A percentile compares a stretch with the other conserved stretches of the same genome.
Conservation (phyloP, 2,888 invertebrate species). For the Drosophila austrosaltans region DNA sequence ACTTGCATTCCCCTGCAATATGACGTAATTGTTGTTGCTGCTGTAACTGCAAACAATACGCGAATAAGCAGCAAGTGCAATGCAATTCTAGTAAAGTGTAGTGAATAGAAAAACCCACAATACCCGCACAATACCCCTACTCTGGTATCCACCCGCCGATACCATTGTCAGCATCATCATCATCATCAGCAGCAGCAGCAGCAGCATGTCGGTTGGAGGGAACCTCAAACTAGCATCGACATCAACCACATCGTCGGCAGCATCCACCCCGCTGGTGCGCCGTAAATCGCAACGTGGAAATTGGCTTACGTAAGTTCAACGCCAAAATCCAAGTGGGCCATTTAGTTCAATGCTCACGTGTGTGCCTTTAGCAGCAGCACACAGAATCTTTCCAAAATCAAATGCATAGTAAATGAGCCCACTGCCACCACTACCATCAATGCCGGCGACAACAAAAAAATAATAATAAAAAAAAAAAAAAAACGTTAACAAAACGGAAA, state of each 20-base stretch:
- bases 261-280: slow-evolving; percentile 51
- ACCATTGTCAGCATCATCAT: slow-evolving; percentile 15
- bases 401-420: slow-evolving; percentile 61
- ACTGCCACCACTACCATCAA: slow-evolving; percentile 4
- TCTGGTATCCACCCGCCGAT: neutral
- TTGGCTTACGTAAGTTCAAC: slow-evolving; percentile 83
- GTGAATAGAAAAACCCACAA: neutral
- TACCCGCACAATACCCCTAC: neutral
- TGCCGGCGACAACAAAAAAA: slow-evolving; percentile 2
- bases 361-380: slow-evolving; percentile 13
- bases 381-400: slow-evolving; percentile 53
- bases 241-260: slow-evolving; percentile 34
- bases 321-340: slow-evolving; percentile 40
- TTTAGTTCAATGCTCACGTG: slow-evolving; percentile 33
- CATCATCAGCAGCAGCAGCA: slow-evolving; percentile 54
- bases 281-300: slow-evolving; percentile 81
- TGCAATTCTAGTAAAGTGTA: slow-evolving; percentile 55
- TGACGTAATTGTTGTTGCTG: slow-evolving; percentile 68
- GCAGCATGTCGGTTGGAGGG: slow-evolving; percentile 34
- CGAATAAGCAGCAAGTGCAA: slow-evolving; percentile 52
- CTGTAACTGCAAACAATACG: slow-evolving; percentile 42
- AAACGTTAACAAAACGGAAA: slow-evolving; percentile 61
- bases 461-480: neutral
- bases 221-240: slow-evolving; percentile 22
- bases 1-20: slow-evolving; percentile 50